Base-by-base conservation (phyloP, 2,888 invertebrate species). In the Sesia apiformis region DNA sequence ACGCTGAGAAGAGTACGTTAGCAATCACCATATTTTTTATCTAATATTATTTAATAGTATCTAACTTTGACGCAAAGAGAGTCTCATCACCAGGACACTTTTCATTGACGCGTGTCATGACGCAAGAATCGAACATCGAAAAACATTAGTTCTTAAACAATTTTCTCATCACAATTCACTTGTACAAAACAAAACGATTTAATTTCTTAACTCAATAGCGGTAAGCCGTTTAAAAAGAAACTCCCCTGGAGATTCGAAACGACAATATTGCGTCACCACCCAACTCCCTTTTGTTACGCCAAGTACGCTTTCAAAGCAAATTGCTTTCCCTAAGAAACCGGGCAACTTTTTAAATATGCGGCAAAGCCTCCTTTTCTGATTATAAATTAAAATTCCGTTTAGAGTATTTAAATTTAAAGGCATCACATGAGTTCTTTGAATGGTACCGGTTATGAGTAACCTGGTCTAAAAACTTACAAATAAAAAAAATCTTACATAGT, bases 341-440 rank as follows among this genome's bases (percentile, higher is more conserved):
- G 63, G 63, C 63, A 69, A 72, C 70, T 72, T 74, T 71, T 71
- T 65, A 73, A 77, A 72, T 72, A 74, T 74, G 67, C 70, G 64
- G 64, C 65, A 66, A 66, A 66, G 59, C 59, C 40, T 53, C 38
- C 56, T 61, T 65, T 70, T 67, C 59, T 56, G 60, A 59, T 52
- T 57, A 61, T 63, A 66, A 69, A 67, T 70, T 69, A 69, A 70
- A 69, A 65, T 61, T 23, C 23, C 2, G 23, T 23, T 23, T 23
- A 23, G 23, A 23, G 23, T 23, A 23, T 23, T 23, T 23, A 23
- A 23, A 23, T 23, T 23, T 23, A 23, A 23, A 23, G 23, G 23
- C 2, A 23, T 23, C 23, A 23, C 23, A 23, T 2, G 23, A 23
- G 23, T 23, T 23, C 23, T 23, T 23, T 23, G 23, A 23, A 23